These are phyloP conservation scores for Orchesella cincta DNA, from an alignment of 1,140 invertebrate species.

Conservation along the genomic window DNA sequence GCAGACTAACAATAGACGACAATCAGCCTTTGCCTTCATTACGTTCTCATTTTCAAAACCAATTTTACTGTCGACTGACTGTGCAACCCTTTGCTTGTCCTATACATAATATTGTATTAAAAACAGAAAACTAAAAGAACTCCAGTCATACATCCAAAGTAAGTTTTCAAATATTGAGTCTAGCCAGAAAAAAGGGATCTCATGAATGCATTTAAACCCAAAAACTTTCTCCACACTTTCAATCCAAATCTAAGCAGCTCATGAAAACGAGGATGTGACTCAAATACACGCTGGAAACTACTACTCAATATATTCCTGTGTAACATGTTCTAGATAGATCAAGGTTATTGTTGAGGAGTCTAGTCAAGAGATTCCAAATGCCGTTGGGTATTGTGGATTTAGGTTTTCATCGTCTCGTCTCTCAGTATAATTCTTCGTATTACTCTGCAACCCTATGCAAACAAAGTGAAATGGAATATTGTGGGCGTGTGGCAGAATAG, in stretches of 20 bases:
- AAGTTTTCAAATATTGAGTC: background rate
- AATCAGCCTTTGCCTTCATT: conserved; percentile 11
- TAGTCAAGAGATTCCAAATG: background rate
- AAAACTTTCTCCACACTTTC: background rate
- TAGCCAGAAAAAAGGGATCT: conserved; percentile 6
- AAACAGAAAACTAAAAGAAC: background rate
- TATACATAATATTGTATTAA: background rate
- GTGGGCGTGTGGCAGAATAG: no score
- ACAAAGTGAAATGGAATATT: no score
- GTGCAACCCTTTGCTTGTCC: background rate
- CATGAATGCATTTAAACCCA: background rate
- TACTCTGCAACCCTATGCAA: no score
- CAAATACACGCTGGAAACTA: background rate
- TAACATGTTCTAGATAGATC: conserved; percentile 14
- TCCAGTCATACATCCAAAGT: no score
- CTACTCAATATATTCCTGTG: background rate
- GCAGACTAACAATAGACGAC: conserved; percentile 8
- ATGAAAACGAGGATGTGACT: background rate
- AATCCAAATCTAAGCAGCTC: no score
- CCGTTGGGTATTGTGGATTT: background rate
- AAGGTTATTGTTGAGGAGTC: conserved; percentile 12
- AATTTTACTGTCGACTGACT: background rate
- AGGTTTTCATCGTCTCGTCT: background rate
- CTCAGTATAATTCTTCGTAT: background rate
- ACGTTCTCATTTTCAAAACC: conserved; percentile 1